A percentile compares a stretch with the other conserved stretches of the same genome.
Evolutionary conservation across 2,797 vertebrate genomes (phyloP).

Genomic region (Meda fulgida): DNA sequence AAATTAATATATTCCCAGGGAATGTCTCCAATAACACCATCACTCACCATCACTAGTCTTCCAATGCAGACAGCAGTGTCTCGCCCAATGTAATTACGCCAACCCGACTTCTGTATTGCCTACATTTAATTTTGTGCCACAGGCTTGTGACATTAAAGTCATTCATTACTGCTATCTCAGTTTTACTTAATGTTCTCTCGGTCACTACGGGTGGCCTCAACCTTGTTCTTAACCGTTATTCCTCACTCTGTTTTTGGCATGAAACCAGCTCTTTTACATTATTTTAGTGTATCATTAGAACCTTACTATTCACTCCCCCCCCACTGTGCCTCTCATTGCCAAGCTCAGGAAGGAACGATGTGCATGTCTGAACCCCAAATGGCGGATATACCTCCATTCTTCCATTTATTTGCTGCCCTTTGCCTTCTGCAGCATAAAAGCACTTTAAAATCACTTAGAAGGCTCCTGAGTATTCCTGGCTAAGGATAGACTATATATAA

Average conservation of each 20-base stretch:
- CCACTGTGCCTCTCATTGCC: conserved; percentile 6
- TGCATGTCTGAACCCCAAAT: conserved; percentile 43
- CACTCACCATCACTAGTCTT: conserved; percentile 49
- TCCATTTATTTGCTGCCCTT: conserved; percentile 38
- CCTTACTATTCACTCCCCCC: conserved; percentile 31
- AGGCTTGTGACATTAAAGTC: conserved; percentile 39
- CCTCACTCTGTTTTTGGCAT: background rate
- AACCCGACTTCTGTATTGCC: conserved; percentile 39
- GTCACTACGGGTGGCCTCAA: conserved; percentile 34
- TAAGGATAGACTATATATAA: conserved; percentile 42
- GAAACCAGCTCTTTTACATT: conserved; percentile 54
- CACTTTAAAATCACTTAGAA: conserved; percentile 62
- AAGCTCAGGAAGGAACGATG: background rate
- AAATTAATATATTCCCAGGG: conserved; percentile 16
- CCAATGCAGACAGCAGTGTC: conserved; percentile 42
- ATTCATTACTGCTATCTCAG: conserved; percentile 50
- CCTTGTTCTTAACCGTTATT: conserved; percentile 9
- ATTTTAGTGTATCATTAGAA: conserved; percentile 60
- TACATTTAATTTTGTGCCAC: conserved; percentile 54
- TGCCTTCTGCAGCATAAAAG: conserved; percentile 55
- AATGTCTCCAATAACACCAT: conserved; percentile 39
- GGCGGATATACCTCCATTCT: conserved; percentile 49
- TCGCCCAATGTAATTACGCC: conserved; percentile 57
- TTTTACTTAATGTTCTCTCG: conserved; percentile 61
- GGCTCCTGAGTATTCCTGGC: conserved; percentile 14